Evolutionary conservation across 2,888 invertebrate genomes (phyloP).

Genomic region (Urechis unicinctus): DNA sequence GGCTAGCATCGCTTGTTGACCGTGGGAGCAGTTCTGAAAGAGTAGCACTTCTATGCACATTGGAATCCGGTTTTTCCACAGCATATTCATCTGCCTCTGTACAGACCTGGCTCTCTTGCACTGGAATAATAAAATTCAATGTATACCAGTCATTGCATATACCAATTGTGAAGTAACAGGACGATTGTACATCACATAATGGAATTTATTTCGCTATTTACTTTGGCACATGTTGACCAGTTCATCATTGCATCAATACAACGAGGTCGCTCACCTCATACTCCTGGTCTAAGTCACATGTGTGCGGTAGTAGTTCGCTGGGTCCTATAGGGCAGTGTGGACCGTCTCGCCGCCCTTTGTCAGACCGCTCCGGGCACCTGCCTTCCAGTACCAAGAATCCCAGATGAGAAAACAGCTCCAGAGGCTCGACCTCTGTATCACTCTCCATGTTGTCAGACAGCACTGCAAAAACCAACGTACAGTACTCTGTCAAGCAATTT

Average conservation of each 20-base stretch:
- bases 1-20: conserved; percentile 37
- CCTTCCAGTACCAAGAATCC: conserved; percentile 62
- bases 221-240: too few relatives aligned
- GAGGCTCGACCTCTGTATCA: conserved; percentile 21
- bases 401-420: conserved; percentile 52
- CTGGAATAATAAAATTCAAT: conserved; percentile 36
- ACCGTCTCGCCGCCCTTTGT: conserved; percentile 63
- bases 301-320: conserved; percentile 43
- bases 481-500: too few relatives aligned
- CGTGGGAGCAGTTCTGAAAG: conserved; percentile 65
- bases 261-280: neutral
- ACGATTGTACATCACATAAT: too few relatives aligned
- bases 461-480: too few relatives aligned
- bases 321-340: conserved; percentile 59
- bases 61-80: conserved; percentile 67
- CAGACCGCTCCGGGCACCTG: conserved; percentile 54
- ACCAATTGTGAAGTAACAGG: too few relatives aligned
- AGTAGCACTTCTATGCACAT: conserved; percentile 76
- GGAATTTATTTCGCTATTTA: too few relatives aligned
- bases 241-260: neutral
- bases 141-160: neutral
- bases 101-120: conserved; percentile 57
- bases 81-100: conserved; percentile 57
- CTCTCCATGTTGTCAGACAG: neutral
- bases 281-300: conserved; percentile 28